A percentile compares a stretch with the other conserved stretches of the same genome.
These are phyloP conservation scores for Sebastes taczanowskii DNA, from an alignment of 2,797 vertebrate species.

Conservation along the genomic window DNA sequence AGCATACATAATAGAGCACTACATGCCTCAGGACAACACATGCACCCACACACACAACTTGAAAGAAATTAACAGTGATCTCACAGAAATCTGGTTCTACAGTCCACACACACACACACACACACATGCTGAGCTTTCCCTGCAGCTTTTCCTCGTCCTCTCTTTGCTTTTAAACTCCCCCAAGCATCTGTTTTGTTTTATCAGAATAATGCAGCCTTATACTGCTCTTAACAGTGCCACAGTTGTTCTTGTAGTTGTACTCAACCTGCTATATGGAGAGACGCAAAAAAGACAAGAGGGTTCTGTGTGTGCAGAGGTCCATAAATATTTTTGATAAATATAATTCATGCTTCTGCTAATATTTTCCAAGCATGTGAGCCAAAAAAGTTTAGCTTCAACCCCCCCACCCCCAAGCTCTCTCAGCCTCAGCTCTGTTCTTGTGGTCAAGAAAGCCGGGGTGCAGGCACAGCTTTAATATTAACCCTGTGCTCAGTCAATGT, in stretches of 20 bases:
- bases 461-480: conserved; percentile 67
- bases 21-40: background rate
- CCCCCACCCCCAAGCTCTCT: background rate
- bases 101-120: background rate
- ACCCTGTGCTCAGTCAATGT: conserved; percentile 59
- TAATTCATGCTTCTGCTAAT: conserved; percentile 80
- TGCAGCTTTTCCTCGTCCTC: conserved; percentile 29
- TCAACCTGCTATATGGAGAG: conserved; percentile 25
- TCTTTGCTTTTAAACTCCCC: conserved; percentile 36
- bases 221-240: conserved; percentile 42
- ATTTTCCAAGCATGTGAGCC: conserved; percentile 79
- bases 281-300: conserved; percentile 45
- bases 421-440: conserved; percentile 57
- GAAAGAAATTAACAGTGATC: background rate
- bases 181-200: conserved; percentile 78
- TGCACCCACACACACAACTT: background rate
- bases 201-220: conserved; percentile 67
- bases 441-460: conserved; percentile 60
- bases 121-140: conserved; percentile 10
- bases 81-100: background rate
- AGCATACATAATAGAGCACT: conserved; percentile 8
- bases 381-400: conserved; percentile 51
- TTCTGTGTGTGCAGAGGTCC: conserved; percentile 52
- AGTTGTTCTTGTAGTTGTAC: conserved; percentile 35
- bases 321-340: conserved; percentile 77